These are phyloP conservation scores for Kryptolebias marmoratus DNA, from an alignment of 2,113 vertebrate genomes.

Conservation along the genomic window DNA sequence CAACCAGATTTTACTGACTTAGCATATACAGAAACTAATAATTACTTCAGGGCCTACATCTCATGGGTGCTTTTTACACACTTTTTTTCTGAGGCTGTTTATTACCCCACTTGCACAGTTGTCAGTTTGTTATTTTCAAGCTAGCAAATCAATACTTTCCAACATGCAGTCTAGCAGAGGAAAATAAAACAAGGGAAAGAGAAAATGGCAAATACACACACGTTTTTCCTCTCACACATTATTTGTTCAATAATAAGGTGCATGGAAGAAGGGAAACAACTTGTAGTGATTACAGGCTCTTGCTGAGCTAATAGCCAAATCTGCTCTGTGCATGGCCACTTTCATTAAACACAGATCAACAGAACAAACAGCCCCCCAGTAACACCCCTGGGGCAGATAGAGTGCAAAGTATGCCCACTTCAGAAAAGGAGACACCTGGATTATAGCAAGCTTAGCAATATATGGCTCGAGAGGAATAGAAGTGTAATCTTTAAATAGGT, in stretches of 20 bases:
- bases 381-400: constrained; percentile 9
- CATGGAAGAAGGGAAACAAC: constrained; percentile 64
- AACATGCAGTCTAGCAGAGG: constrained; percentile 57
- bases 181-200: constrained; percentile 61
- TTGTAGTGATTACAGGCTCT: constrained; percentile 71
- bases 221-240: constrained; percentile 56
- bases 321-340: constrained; percentile 57
- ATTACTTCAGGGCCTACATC: constrained; percentile 55
- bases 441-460: constrained; percentile 4
- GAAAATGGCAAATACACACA: constrained; percentile 51
- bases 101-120: constrained; percentile 45
- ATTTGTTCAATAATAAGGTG: constrained; percentile 74
- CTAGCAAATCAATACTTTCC: constrained; percentile 72
- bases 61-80: constrained; percentile 38
- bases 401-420: constrained; percentile 18
- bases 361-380: constrained; percentile 38
- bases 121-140: constrained; percentile 75
- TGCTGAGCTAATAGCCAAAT: constrained; percentile 71
- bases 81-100: constrained; percentile 58
- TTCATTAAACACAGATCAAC: constrained; percentile 73
- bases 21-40: constrained; percentile 59
- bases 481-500: constrained; percentile 25
- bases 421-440: constrained; percentile 28
- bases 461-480: background rate
- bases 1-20: constrained; percentile 45